Conservation (phyloP, 2,113 vertebrate species). For the Podarcis raffonei region DNA sequence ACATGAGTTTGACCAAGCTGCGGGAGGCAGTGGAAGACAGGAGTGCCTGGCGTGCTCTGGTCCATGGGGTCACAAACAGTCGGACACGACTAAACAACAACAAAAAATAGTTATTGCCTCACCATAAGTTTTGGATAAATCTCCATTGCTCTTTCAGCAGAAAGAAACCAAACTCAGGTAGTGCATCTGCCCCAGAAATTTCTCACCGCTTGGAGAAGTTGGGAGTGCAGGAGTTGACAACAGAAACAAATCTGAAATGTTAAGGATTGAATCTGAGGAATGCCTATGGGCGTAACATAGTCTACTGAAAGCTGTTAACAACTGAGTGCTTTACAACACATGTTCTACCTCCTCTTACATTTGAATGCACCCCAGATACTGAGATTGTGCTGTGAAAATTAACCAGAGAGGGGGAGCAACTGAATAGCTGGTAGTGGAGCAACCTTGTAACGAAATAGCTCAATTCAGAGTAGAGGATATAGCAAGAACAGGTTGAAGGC, state of each 20-base stretch:
- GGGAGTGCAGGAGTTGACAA: too few species aligned
- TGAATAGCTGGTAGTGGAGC: background rate
- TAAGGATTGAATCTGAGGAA: background rate
- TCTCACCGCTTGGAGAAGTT: too few species aligned
- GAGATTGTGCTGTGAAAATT: background rate
- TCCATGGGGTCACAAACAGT: too few species aligned
- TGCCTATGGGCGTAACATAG: background rate
- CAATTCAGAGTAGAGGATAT: background rate
- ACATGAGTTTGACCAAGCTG: too few species aligned
- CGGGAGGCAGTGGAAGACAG: too few species aligned
- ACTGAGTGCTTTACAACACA: background rate
- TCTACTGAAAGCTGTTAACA: background rate
- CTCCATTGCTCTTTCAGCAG: too few species aligned
- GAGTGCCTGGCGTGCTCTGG: too few species aligned
- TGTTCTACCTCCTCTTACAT: background rate
- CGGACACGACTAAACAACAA: too few species aligned
- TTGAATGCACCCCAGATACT: background rate
- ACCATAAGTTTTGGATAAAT: too few species aligned
- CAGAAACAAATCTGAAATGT: background rate
- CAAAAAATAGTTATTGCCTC: too few species aligned
- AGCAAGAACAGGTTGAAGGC: background rate
- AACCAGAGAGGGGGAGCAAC: background rate
- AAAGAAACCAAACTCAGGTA: too few species aligned
- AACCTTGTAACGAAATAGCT: background rate
- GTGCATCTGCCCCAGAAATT: too few species aligned